Base-by-base conservation (phyloP, 2,113 vertebrate species). In the Gorilla gorilla region DNA sequence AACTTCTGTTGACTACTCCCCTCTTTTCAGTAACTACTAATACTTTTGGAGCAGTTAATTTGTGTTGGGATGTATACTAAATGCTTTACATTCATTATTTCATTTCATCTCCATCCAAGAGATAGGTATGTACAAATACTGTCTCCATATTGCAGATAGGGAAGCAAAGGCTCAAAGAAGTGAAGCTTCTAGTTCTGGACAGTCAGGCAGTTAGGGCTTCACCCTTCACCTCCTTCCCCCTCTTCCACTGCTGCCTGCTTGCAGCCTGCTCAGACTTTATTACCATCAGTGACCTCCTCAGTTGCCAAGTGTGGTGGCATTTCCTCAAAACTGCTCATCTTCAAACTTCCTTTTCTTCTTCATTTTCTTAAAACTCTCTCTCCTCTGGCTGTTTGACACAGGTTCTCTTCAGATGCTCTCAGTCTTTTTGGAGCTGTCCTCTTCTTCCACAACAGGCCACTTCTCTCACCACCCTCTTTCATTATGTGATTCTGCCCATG, bases 41-140 rank as follows among this genome's bases (percentile, higher is more conserved):
- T 52, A 40, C 16, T 86, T 59, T 89, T 22, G 14, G 70, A 89
- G 20, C 20, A 40, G 8, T 55, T 87, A 40, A 17, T 82, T 75
- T 82, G 22, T 57, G 32, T 57, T 22, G 13, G 90, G 43, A 16
- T 64, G 22, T 83, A 18, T 48, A 57, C 32, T 68, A 72, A 78
- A 93, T 40, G 52, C 61, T 78, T 89, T n/a, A 9, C 20, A n/a
- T 70, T 86, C 20, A 30, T 73, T 45, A 52, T 48, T 66, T 89
- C 73, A 40, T 50, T 88, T 73, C 30, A 32, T 75, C 38, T 35
- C 45, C 50, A 59, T 27, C 5, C 13, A 55, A 68, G 48, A 57
- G 57, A 57, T 35, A n/a, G 38, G 32, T 38, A 45, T 8, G 17
- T 64, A 59, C 35, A 78, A 45, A 48, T 48, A 38, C 40, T 48